Base-by-base conservation (phyloP, 2,797 vertebrate species). In the Synanceia verrucosa region DNA sequence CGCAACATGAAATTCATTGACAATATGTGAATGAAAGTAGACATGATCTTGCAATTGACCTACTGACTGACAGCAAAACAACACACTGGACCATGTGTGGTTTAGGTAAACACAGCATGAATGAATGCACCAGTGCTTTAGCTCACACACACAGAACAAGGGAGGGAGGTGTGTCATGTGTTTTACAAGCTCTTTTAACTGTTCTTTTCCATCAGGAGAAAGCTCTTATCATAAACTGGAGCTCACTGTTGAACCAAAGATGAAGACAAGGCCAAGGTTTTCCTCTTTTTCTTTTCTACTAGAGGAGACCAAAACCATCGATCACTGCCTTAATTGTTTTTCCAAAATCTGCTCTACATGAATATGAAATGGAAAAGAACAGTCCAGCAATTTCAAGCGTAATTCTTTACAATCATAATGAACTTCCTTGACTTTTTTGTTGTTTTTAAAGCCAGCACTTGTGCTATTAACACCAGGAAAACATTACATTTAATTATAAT, bases 101-200 rank as follows among this genome's bases (percentile, higher is more conserved):
- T 52, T 68, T 28, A 70, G 31, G 16, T 48, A 62, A 76, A 73
- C 28, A 53, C 28, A 44, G 28, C 44, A 34, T 51, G 73, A 61
- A 29, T 70, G 50, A 73, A 34, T 23, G 46, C 59, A 73, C 5
- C 23, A 29, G 5, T 26, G 33, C 36, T 34, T 41, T 6, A 5
- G 64, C 29, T 48, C 37, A 53, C 24, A 46, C 43, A 71, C 13
- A 44, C 28, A 41, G 2, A 36, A 23, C 14, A 37, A 14, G 44
- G 31, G 8, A 51, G 19, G 24, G 26, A 51, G 28, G 14, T 10
- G 48, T 43, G n/a, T 41, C n/a, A 52, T 58, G 2, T 43, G 60
- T 41, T 26, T 44, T 16, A 58, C 36, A 28, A 62, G 26, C 18
- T 53, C 28, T n/a, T 44, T 7, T 26, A 31, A 44, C 53, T n/a